phyloP scores from a whole-genome alignment of 2,797 vertebrate species.

The Artibeus jamaicensis region DNA sequence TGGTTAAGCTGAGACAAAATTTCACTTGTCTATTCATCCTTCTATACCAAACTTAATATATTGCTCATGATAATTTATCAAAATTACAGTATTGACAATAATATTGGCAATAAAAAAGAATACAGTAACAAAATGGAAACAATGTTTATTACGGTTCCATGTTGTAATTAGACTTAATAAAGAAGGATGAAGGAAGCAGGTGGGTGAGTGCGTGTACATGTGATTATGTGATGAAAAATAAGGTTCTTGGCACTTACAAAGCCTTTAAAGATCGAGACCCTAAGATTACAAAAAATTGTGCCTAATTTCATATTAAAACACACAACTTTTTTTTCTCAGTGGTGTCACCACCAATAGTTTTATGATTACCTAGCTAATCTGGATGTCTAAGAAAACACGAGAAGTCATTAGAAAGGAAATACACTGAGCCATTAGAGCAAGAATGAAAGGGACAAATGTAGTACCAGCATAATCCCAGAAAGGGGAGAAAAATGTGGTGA shows the following conservation, averaged over 20 bases:
- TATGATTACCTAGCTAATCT: neutral
- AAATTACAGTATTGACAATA: neutral
- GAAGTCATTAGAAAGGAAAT: slow-evolving; percentile 4
- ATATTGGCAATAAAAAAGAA: neutral
- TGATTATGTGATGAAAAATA: neutral
- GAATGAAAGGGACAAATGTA: neutral
- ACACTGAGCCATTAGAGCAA: neutral
- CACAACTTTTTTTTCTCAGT: neutral
- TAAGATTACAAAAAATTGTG: neutral
- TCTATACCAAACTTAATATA: neutral
- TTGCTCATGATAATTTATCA: neutral
- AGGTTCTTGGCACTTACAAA: neutral
- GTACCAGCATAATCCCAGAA: neutral
- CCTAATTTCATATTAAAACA: neutral
- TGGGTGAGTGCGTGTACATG: neutral
- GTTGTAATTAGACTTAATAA: neutral
- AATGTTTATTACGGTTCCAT: neutral
- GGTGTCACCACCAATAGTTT: neutral
- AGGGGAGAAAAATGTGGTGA: neutral
- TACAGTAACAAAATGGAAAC: neutral
- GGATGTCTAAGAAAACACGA: neutral
- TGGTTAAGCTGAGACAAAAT: neutral
- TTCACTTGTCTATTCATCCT: neutral
- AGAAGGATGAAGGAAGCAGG: neutral
- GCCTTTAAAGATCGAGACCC: neutral